Base-by-base conservation (phyloP, 2,888 invertebrate genomes). In the Salticus scenicus region DNA sequence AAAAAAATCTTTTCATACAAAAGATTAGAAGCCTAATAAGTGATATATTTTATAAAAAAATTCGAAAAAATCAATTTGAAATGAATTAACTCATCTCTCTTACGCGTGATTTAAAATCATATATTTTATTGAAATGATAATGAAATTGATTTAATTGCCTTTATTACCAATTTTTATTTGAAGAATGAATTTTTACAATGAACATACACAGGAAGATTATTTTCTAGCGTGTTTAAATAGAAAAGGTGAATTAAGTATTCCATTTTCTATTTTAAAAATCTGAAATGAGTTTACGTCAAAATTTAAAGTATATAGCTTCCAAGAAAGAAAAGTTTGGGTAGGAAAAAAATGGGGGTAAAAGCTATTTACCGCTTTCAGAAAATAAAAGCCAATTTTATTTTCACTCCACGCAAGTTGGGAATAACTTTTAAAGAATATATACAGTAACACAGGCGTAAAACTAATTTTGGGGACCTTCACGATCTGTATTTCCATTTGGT, bases 351-450 rank as follows among this genome's bases (percentile, higher is more conserved):
- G 24, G 24, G 24, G 37, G 37, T 4, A 37, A 57, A 57, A 24
- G 57, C 57, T 57, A 57, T 57, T 57, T 57, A 24, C 57, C 2
- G 42, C 24, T 84, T 72, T 57, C 67, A 57, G 42, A 77, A n/a
- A 17, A 71, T 72, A 73, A 84, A 84, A 84, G 73, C 77, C 83
- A 77, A 84, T 77, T 84, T 84, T 84, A 72, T 73, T 84, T 84
- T 77, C 77, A 77, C 67, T 72, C 83, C 77, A 84, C 83, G 57
- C 77, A 75, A 77, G 31, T 75, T 24, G 31, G 20, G 77, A 66
- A 81, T 81, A 75, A 81, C 63, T 81, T 81, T 70, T 70, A 31
- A 41, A 24, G 47, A 70, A 82, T n/a, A 82, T 82, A 75, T 37
- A 70, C 74, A 63, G 10, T 24, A 33, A 33, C 20, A 30, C 63